Evolutionary conservation across 2,888 invertebrate species (phyloP).

Genomic region (Parthenolecanium corni): DNA sequence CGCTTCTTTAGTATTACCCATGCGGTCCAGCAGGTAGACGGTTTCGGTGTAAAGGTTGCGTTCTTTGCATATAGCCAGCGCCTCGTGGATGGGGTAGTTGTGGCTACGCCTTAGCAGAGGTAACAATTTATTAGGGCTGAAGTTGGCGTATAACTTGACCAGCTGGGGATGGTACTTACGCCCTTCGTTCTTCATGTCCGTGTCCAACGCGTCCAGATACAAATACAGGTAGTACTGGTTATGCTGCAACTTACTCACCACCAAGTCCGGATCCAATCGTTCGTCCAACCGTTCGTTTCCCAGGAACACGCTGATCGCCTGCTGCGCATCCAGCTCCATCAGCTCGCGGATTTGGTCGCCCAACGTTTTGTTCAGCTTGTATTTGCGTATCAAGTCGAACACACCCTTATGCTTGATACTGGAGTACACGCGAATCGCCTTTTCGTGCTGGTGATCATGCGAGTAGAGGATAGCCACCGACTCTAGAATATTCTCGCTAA

Average conservation of each 20-base stretch:
- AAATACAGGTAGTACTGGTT: constrained; percentile 57
- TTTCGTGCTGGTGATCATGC: constrained; percentile 77
- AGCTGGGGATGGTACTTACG: constrained; percentile 70
- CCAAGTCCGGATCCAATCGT: constrained; percentile 62
- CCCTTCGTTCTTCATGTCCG: constrained; percentile 57
- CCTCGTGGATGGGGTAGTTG: constrained; percentile 85
- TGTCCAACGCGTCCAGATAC: constrained; percentile 80
- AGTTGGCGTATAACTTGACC: constrained; percentile 82
- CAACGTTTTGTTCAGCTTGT: constrained; percentile 71
- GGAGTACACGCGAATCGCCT: constrained; percentile 79
- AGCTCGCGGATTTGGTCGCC: constrained; percentile 78
- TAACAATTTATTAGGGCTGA: constrained; percentile 67
- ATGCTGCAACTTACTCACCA: constrained; percentile 65
- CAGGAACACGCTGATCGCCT: constrained; percentile 68
- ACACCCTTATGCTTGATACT: constrained; percentile 83
- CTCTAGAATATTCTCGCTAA: constrained; percentile 66
- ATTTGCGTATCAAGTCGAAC: constrained; percentile 72
- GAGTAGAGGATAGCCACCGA: constrained; percentile 81
- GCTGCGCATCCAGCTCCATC: constrained; percentile 73
- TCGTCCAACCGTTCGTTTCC: constrained; percentile 57
- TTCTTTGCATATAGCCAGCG: constrained; percentile 74
- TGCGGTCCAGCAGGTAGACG: constrained; percentile 80
- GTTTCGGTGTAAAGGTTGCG: constrained; percentile 76
- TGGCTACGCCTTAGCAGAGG: constrained; percentile 68
- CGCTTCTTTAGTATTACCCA: constrained; percentile 84